Evolutionary conservation across 2,888 invertebrate genomes (phyloP).

Genomic region (Lasioglossum vierecki): DNA sequence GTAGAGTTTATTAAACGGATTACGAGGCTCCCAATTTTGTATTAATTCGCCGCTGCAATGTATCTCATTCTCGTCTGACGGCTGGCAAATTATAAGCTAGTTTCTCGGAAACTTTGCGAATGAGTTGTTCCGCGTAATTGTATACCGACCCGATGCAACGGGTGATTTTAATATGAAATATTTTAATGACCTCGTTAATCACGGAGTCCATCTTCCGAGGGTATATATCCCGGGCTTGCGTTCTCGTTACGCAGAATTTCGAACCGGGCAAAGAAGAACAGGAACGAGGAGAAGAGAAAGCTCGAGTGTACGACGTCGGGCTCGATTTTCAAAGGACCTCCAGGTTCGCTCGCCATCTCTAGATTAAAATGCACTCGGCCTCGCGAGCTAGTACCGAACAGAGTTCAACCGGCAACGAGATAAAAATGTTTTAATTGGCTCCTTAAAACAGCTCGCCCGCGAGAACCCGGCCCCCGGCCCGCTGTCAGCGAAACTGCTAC

Average conservation of each 20-base stretch:
- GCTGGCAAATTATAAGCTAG: neutral
- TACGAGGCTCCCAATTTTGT: neutral
- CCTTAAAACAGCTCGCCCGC: conserved; percentile 21
- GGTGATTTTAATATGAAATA: neutral
- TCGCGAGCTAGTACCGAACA: conserved; percentile 10
- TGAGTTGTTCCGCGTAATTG: conserved; percentile 3
- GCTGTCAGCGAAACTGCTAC: conserved; percentile 23
- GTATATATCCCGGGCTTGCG: neutral
- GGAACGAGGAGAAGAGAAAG: neutral
- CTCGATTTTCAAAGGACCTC: conserved; percentile 22
- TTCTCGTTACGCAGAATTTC: neutral
- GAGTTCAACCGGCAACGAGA: conserved; percentile 39
- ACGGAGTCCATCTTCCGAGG: neutral
- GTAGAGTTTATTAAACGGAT: neutral
- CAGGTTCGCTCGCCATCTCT: neutral
- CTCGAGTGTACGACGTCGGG: neutral
- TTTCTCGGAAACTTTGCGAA: neutral
- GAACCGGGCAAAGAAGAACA: neutral
- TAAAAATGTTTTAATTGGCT: conserved; percentile 48
- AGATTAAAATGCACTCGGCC: conserved; percentile 35
- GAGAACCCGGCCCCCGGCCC: neutral
- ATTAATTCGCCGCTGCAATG: neutral
- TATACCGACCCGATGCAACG: neutral
- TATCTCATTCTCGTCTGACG: neutral
- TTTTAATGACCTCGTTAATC: conserved; percentile 10